Conservation (phyloP, 2,888 invertebrate species). For the Tiphia femorata region DNA sequence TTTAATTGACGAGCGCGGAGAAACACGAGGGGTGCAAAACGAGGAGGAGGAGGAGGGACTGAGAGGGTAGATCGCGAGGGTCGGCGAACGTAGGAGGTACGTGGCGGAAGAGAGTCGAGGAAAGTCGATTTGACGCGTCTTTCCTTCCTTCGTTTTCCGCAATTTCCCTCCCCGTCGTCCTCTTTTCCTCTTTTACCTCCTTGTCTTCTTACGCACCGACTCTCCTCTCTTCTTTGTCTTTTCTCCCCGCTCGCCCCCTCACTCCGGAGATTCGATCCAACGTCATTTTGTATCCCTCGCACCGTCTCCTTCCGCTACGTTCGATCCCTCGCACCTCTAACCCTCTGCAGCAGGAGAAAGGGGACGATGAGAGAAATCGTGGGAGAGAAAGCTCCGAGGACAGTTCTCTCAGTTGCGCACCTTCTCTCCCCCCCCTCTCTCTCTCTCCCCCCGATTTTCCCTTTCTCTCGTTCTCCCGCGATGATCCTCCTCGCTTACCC, state of each 20-base stretch:
- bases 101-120: not conserved
- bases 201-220: constrained; percentile 13
- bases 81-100: no score
- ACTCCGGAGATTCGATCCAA: constrained; percentile 40
- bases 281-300: constrained; percentile 47
- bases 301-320: no score
- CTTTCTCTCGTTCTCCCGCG: not conserved
- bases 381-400: no score
- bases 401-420: not conserved
- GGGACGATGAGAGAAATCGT: no score
- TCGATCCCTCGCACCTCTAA: no score
- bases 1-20: not conserved
- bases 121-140: constrained; percentile 18
- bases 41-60: no score
- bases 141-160: constrained; percentile 13
- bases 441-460: constrained; percentile 19
- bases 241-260: constrained; percentile 13
- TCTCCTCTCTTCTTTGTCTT: constrained; percentile 6
- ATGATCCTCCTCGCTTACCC: not conserved
- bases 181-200: constrained; percentile 5
- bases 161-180: no score
- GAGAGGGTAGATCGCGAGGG: no score
- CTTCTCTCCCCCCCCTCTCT: constrained; percentile 23
- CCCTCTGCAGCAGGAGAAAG: no score
- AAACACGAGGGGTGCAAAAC: not conserved